These are phyloP conservation scores for Aplysina aerophoba DNA, from an alignment of 37 sponge, comb jelly and placozoan genomes.

Conservation along the genomic window DNA sequence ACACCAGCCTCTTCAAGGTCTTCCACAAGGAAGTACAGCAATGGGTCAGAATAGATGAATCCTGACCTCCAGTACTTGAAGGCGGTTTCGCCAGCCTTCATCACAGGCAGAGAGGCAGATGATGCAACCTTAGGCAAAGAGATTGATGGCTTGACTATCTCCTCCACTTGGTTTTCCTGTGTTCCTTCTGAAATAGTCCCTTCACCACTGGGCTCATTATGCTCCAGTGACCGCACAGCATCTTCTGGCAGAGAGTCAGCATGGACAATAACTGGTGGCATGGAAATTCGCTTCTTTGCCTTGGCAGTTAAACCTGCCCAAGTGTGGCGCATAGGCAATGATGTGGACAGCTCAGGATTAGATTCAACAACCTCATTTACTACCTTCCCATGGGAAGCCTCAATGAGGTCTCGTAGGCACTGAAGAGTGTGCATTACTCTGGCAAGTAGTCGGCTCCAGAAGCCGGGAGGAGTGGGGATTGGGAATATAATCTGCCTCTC, in stretches of 20 bases:
- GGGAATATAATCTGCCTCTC: slow-evolving; percentile 49
- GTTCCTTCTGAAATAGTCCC: too few species aligned
- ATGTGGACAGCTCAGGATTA: too few species aligned
- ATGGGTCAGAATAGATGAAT: slow-evolving; percentile 51
- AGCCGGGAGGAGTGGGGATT: slow-evolving; percentile 58
- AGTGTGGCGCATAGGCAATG: too few species aligned
- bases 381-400: too few species aligned
- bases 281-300: too few species aligned
- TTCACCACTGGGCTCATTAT: too few species aligned
- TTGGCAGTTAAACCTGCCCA: too few species aligned
- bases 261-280: too few species aligned
- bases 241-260: neutral
- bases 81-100: neutral
- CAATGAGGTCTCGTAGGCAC: slow-evolving; percentile 2
- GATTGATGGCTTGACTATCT: too few species aligned
- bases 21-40: slow-evolving; percentile 53
- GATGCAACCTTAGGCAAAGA: neutral
- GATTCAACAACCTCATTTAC: too few species aligned
- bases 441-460: slow-evolving; percentile 78
- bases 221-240: neutral
- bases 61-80: slow-evolving; percentile 75
- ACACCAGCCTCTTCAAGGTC: neutral
- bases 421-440: slow-evolving; percentile 51
- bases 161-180: too few species aligned
- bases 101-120: neutral